Evolutionary conservation across 2,888 invertebrate genomes (phyloP), one percentile per base, ranked within the genome.

Genomic region (Marronus borbonicus): DNA sequence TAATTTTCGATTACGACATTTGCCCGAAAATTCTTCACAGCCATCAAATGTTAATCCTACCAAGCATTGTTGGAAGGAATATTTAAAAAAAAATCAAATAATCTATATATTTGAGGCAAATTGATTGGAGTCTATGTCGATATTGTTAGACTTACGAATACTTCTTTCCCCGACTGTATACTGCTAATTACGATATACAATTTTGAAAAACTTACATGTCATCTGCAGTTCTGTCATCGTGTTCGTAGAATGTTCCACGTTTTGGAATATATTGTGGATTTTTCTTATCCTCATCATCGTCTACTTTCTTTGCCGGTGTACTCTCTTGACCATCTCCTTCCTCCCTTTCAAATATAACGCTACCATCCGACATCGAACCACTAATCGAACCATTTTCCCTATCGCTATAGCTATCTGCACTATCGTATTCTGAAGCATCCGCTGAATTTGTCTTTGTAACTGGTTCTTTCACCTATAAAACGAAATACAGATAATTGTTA

Each of bases 241-340:
- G 98, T 84, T 98, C 98, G 85, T 98, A 98, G 88, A 98, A 98
- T 0, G 96, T 96, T 0, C 98, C 98, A 82, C 95, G 92, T 87
- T 98, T 97, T 0, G 98, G 98, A 83, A 98, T 98, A 88, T 98
- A 98, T 85, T 98, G 98, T 0, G 98, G 98, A 90, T 98, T 98
- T 86, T 97, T 95, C 60, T 96, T 92, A 86, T 98, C 98, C 87
- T 98, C 98, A 85, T 97, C 97, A 85, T 96, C 95, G 86, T 98
- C 98, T 1, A 98, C 92, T 82, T 95, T 93, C 81, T 94, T 93
- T 78, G 83, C 76, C 8, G 88, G 88, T 1, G 84, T 80, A 81
- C 88, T 87, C 87, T 92, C 94, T 91, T 95, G 93, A 68, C 92
- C 93, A 86, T 95, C 95, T 0, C 93, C 94, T 87, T 94, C 92